Evolutionary conservation across 2,797 vertebrate genomes (phyloP).

Genomic region (Sebastes vulpes): DNA sequence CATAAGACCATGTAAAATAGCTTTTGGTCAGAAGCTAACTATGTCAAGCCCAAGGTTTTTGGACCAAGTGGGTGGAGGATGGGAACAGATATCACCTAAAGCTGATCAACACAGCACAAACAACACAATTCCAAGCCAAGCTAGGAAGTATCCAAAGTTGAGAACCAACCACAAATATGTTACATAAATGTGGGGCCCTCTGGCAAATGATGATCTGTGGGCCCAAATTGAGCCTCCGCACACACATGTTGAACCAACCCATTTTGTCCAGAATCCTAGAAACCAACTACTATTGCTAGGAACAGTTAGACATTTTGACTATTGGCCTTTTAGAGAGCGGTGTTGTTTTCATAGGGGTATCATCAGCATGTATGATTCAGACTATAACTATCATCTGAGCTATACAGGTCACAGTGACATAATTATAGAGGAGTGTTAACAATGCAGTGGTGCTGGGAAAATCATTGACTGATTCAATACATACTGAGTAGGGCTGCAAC

Average conservation of each 20-base stretch:
- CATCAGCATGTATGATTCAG: not conserved
- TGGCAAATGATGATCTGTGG: not conserved
- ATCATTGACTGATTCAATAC: not conserved
- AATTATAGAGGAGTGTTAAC: not conserved
- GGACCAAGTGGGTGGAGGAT: slow-evolving; percentile 2
- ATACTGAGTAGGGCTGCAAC: too few species aligned
- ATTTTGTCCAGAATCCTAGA: not conserved
- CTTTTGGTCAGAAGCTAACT: slow-evolving; percentile 32
- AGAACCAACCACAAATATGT: not conserved
- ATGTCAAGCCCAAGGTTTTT: not conserved
- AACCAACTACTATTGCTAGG: not conserved
- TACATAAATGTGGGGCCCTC: not conserved
- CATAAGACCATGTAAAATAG: slow-evolving; percentile 2
- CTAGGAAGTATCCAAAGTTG: not conserved
- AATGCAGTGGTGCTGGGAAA: not conserved
- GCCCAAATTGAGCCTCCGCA: not conserved
- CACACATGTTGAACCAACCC: not conserved
- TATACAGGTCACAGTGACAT: not conserved
- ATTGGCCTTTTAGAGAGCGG: too few species aligned
- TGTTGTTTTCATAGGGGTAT: not conserved
- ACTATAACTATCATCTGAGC: not conserved
- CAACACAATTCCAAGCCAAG: not conserved
- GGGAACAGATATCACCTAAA: slow-evolving; percentile 9
- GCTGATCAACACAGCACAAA: not conserved
- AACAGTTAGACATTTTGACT: not conserved